Evolutionary conservation across 2,113 vertebrate species (phyloP), one percentile per base, ranked within the genome.

Genomic region (Hippocampus zosterae): DNA sequence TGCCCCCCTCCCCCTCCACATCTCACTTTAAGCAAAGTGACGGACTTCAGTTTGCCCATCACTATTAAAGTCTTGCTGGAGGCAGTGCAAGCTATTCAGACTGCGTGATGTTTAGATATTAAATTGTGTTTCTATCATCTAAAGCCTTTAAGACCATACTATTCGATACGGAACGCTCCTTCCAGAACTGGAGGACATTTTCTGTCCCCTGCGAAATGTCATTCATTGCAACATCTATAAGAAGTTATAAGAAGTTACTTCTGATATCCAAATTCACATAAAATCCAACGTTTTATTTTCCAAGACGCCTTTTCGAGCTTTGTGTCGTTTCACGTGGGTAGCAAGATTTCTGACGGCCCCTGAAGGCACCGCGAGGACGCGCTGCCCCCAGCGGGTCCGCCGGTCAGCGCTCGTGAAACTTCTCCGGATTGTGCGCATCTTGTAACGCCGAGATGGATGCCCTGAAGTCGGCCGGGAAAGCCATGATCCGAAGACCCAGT

Each of bases 401-500:
- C 76, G 70, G 67, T 60, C 4, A 66, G 8, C 15, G 46, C 2
- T 65, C n/a, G 3, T 10, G 40, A 18, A 83, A 74, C 76, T 64
- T 60, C 7, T 18, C 8, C n/a, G 40, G 69, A 64, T 52, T 61
- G 48, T 15, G 44, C 1, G 71, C 65, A 2, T 37, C 27, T 15
- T 1, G 2, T 21, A 33, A 73, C 60, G 25, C 73, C 72, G 80
- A 71, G 80, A 95, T 95, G 94, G 93, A 95, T 77, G 93, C 92
- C 10, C 85, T 95, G 19, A 93, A 88, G 84, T 94, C 93, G 25
- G 95, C 94, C 1, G 93, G 93, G 33, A 90, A 92, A 85, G 94
- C 93, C 4, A 92, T 95, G 40, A 94, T 94, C 80, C 91, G 94
- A 71, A 95, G 93, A 74, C 95, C 94, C 21, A 93, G 92, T 74